A percentile compares a stretch with the other conserved stretches of the same genome.
These are phyloP conservation scores for Hylaea fasciaria DNA, from an alignment of 2,888 invertebrate genomes.

Conservation along the genomic window DNA sequence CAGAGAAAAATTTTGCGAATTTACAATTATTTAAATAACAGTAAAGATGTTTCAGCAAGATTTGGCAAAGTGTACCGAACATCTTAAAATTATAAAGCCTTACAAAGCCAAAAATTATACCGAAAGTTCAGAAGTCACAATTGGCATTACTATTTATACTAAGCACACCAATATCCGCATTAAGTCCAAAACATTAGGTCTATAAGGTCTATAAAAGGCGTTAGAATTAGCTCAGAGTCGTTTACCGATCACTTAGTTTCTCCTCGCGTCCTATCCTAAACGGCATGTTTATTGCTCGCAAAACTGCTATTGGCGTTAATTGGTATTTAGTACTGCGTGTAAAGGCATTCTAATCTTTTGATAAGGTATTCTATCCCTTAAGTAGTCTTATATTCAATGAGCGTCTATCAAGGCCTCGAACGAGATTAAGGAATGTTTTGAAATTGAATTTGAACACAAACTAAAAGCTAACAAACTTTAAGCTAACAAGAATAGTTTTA, in stretches of 20 bases:
- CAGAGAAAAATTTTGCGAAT: too few species aligned
- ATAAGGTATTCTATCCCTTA: too few species aligned
- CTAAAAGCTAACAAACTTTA: not conserved
- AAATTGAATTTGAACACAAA: not conserved
- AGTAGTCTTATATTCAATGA: not conserved
- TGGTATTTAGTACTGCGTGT: slow-evolving; percentile 18
- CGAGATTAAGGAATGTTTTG: slow-evolving; percentile 1
- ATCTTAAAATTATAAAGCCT: not conserved
- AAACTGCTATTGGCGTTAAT: slow-evolving; percentile 16
- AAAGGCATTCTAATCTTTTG: not conserved
- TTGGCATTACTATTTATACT: slow-evolving; percentile 1
- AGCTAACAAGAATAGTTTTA: not conserved
- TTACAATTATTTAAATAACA: too few species aligned
- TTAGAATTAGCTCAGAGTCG: not conserved
- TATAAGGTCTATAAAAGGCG: not conserved
- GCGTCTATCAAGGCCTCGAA: not conserved
- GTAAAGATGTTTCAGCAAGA: not conserved
- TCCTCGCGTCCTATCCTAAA: slow-evolving; percentile 19
- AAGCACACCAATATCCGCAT: not conserved
- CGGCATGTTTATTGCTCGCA: slow-evolving; percentile 12
- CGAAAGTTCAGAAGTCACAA: slow-evolving; percentile 6
- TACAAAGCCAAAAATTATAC: not conserved
- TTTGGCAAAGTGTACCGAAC: not conserved
- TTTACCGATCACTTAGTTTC: slow-evolving; percentile 12
- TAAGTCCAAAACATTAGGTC: not conserved